Percentiles rank a stretch among this genome's conserved stretches.
Conservation (phyloP, 2,888 invertebrate genomes). For the Hermodice carunculata region DNA sequence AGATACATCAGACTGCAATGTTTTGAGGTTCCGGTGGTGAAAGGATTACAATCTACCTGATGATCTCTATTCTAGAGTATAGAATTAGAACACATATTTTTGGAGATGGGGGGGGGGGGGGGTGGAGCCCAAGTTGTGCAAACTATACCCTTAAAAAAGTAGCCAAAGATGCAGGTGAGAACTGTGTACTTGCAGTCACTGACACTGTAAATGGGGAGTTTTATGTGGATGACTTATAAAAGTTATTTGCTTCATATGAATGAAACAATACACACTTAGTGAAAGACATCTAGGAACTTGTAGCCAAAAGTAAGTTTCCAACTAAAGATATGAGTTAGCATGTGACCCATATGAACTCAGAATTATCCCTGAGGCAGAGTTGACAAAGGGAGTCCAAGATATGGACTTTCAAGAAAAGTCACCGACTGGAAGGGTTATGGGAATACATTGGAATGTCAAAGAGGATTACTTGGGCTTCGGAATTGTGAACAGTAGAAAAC, state of each 20-base stretch:
- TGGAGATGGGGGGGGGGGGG: too few species aligned
- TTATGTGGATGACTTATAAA: slow-evolving; percentile 20
- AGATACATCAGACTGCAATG: slow-evolving; percentile 21
- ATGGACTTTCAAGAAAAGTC: neutral
- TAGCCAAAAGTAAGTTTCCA: slow-evolving; percentile 4
- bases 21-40: slow-evolving; percentile 34
- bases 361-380: neutral
- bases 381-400: neutral
- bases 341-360: neutral
- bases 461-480: slow-evolving; percentile 3
- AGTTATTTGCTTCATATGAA: neutral
- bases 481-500: neutral
- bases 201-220: neutral
- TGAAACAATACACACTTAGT: neutral
- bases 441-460: slow-evolving; percentile 6
- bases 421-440: slow-evolving; percentile 15
- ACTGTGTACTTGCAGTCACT: neutral
- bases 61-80: too few species aligned
- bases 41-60: neutral
- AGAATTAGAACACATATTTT: too few species aligned
- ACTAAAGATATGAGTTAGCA: slow-evolving; percentile 7
- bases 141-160: slow-evolving; percentile 7
- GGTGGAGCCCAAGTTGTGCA: too few species aligned
- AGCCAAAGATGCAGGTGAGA: neutral
- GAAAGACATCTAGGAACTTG: neutral